These are phyloP conservation scores for Leucoraja erinaceus DNA, from an alignment of 2,113 vertebrate species.

Conservation along the genomic window DNA sequence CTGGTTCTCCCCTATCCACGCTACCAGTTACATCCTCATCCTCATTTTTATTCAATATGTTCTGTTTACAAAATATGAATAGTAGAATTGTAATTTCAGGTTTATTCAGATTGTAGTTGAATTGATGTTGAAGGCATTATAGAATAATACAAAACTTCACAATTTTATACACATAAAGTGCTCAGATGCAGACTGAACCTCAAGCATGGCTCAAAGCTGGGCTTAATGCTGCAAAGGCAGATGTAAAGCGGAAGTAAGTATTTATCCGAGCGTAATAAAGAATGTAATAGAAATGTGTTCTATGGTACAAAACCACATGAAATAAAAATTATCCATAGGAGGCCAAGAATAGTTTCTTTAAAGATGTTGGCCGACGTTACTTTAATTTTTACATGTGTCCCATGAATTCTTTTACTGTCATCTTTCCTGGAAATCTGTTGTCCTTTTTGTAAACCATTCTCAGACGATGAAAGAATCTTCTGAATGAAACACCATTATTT, in stretches of 20 bases:
- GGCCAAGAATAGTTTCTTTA: background rate
- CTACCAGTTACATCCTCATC: too few relatives aligned
- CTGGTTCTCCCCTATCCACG: too few relatives aligned
- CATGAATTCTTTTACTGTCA: background rate
- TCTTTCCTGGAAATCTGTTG: background rate
- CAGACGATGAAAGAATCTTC: background rate
- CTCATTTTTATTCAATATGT: background rate
- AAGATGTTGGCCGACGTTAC: background rate
- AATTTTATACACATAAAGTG: conserved; percentile 43
- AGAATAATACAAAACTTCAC: conserved; percentile 6
- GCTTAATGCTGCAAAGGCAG: conserved; percentile 39
- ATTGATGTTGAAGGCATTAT: background rate
- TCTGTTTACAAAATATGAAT: background rate
- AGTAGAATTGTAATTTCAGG: background rate
- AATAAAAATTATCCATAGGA: background rate
- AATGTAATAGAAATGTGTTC: too few relatives aligned
- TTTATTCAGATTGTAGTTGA: background rate
- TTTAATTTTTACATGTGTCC: background rate
- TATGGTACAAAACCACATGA: background rate
- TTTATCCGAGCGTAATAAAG: too few relatives aligned
- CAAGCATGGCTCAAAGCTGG: conserved; percentile 36
- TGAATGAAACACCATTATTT: background rate
- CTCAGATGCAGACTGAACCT: conserved; percentile 53
- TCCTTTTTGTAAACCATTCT: background rate
- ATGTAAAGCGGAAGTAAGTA: conserved; percentile 51